Percentiles rank a stretch among this genome's conserved stretches.
Conservation (phyloP, 2,797 vertebrate species). For the Melanitta fusca region DNA sequence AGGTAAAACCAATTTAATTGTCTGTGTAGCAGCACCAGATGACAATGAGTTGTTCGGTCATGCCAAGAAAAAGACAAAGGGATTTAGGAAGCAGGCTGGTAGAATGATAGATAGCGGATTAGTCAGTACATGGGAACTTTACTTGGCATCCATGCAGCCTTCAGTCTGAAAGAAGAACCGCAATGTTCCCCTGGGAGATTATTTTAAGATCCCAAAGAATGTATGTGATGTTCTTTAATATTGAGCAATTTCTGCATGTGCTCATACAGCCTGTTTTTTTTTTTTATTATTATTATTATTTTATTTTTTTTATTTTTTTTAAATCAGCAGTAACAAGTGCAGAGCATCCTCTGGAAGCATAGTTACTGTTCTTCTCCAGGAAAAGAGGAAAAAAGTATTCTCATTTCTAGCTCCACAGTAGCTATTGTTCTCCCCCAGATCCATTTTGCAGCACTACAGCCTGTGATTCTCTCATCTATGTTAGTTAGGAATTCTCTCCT, state of each 20-base stretch:
- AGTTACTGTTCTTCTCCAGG: background rate
- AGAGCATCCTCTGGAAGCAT: background rate
- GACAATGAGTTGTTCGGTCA: background rate
- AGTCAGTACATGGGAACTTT: slow-evolving; percentile 41
- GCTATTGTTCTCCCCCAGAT: background rate
- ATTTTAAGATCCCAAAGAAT: slow-evolving; percentile 62
- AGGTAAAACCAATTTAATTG: background rate
- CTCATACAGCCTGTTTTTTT: background rate
- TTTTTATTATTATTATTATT: no score
- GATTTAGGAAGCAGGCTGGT: background rate
- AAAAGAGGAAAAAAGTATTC: background rate
- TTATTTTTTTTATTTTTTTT: background rate
- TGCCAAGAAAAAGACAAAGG: background rate
- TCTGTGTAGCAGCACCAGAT: background rate
- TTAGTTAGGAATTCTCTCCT: background rate
- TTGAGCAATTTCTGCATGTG: background rate
- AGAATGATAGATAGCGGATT: slow-evolving; percentile 21
- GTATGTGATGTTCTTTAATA: background rate
- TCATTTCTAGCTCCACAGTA: background rate
- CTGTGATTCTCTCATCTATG: background rate
- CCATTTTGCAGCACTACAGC: background rate
- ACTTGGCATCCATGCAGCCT: slow-evolving; percentile 13
- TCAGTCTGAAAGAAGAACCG: slow-evolving; percentile 12
- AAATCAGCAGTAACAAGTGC: background rate
- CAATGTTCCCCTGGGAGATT: slow-evolving; percentile 52